Conservation (phyloP, 2,113 vertebrate species). For the Macrotis lagotis region DNA sequence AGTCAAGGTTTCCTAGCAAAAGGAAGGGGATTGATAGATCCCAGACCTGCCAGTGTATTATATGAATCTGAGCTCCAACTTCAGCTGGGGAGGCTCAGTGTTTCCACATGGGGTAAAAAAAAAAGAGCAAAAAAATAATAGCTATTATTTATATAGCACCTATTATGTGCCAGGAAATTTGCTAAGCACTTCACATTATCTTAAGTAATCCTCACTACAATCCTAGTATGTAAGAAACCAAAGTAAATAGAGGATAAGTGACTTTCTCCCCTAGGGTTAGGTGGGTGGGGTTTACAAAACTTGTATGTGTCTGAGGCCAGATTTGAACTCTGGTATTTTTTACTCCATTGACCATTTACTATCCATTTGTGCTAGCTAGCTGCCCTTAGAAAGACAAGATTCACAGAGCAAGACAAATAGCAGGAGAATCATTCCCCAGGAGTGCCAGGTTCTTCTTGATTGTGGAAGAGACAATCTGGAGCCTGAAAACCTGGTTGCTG, state of each 20-base stretch:
- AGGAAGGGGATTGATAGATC: background rate
- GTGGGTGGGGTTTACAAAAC: background rate
- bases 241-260: background rate
- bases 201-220: background rate
- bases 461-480: background rate
- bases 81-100: background rate
- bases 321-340: background rate
- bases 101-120: background rate
- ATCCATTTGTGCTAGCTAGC: background rate
- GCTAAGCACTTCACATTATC: background rate
- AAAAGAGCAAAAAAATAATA: background rate
- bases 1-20: background rate
- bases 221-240: background rate
- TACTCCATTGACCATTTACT: background rate
- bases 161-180: background rate
- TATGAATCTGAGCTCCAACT: background rate
- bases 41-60: background rate
- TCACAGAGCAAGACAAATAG: background rate
- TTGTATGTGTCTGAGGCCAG: background rate
- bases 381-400: background rate
- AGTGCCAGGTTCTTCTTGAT: background rate
- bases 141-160: background rate
- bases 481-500: background rate
- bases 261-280: background rate
- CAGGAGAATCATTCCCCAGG: background rate